Conservation (phyloP, 2,113 vertebrate genomes). For the Ceyx cyanopectus region DNA sequence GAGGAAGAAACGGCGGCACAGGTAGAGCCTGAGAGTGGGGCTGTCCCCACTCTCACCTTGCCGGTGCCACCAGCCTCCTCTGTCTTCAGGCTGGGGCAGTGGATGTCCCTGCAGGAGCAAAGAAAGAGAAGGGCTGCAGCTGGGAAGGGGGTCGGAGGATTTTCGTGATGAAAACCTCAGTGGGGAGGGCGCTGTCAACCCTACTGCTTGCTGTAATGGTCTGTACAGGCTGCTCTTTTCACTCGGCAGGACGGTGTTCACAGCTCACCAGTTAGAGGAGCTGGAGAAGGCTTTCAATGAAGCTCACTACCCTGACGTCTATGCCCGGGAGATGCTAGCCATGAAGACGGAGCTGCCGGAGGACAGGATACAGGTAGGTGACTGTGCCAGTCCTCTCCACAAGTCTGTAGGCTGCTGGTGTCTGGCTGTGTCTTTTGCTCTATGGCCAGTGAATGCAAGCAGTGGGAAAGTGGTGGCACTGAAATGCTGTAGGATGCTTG, state of each 20-base stretch:
- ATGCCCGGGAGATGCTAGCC: constrained; percentile 93
- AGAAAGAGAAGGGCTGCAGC: neutral
- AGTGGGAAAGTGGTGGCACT: neutral
- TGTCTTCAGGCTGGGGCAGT: neutral
- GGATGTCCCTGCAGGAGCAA: neutral
- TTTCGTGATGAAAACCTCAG: neutral
- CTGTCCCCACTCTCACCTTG: neutral
- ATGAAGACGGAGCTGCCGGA: constrained; percentile 95
- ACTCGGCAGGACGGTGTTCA: constrained; percentile 90
- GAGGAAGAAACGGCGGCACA: constrained; percentile 93
- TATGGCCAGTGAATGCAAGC: neutral
- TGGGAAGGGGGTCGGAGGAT: neutral
- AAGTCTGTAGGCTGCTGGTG: neutral
- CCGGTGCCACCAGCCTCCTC: neutral
- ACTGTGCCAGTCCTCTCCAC: fast-evolving
- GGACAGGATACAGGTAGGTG: constrained; percentile 92
- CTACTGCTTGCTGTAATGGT: neutral
- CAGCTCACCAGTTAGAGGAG: constrained; percentile 93
- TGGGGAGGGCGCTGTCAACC: neutral
- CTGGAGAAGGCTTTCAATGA: constrained; percentile 96
- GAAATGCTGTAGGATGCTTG: neutral
- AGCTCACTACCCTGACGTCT: constrained; percentile 96
- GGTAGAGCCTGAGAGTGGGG: constrained; percentile 72
- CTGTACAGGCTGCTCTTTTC: neutral
- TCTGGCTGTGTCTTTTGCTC: neutral